A percentile compares a stretch with the other conserved stretches of the same genome.
Conservation (phyloP, 2,888 invertebrate genomes). For the Tuta absoluta region DNA sequence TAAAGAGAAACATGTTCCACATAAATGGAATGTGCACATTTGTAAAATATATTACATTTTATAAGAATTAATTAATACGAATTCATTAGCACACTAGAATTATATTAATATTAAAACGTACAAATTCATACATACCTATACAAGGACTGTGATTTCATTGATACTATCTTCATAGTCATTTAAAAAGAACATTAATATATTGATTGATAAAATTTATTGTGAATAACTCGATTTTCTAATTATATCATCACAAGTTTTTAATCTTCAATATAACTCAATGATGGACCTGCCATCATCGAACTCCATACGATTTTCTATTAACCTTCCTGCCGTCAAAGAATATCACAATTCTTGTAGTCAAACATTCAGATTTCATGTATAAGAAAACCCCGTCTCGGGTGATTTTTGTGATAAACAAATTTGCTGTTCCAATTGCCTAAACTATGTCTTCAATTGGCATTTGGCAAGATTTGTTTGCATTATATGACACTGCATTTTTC, state of each 20-base stretch:
- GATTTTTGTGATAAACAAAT: slow-evolving; percentile 21
- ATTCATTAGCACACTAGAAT: slow-evolving; percentile 80
- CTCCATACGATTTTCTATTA: slow-evolving; percentile 24
- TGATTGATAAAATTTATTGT: not conserved
- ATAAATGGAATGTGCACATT: slow-evolving; percentile 74
- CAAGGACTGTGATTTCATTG: slow-evolving; percentile 64
- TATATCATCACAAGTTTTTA: not conserved
- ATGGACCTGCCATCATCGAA: slow-evolving; percentile 40
- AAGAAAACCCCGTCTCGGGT: slow-evolving; percentile 3
- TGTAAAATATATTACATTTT: slow-evolving; percentile 77
- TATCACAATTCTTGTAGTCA: slow-evolving; percentile 50
- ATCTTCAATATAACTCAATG: slow-evolving; percentile 16
- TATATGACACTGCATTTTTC: slow-evolving; percentile 19
- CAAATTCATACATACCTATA: slow-evolving; percentile 49
- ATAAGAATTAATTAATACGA: slow-evolving; percentile 77
- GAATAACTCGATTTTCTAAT: not conserved
- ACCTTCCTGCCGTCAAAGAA: slow-evolving; percentile 32
- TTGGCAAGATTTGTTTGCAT: slow-evolving; percentile 18
- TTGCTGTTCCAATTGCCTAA: slow-evolving; percentile 5
- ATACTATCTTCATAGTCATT: not conserved
- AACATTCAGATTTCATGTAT: slow-evolving; percentile 33
- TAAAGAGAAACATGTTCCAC: slow-evolving; percentile 72
- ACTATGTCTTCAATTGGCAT: slow-evolving; percentile 11
- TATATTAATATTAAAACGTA: slow-evolving; percentile 73
- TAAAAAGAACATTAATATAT: not conserved